A percentile compares a stretch with the other conserved stretches of the same genome.
Evolutionary conservation across 1,140 invertebrate species (phyloP).

Genomic region (Dolichoris vasculosae): DNA sequence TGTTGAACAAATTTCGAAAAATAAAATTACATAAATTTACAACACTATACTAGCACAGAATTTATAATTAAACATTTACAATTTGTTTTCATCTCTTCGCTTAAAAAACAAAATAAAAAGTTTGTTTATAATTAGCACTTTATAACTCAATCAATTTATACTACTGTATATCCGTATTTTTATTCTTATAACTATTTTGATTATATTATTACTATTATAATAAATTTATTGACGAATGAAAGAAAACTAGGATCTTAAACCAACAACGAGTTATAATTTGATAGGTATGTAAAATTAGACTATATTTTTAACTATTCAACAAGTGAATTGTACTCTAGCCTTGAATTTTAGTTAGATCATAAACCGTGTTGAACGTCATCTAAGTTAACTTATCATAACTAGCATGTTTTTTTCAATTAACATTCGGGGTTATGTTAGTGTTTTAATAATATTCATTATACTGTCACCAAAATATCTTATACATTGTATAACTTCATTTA

Average conservation of each 20-base stretch:
- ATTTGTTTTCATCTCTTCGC: not conserved
- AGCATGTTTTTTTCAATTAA: slow-evolving; percentile 5
- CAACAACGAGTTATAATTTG: not conserved
- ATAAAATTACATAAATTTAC: too few relatives aligned
- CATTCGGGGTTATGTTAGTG: not conserved
- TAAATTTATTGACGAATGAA: too few relatives aligned
- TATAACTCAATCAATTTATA: not conserved
- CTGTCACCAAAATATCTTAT: not conserved
- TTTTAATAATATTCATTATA: not conserved
- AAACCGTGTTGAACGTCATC: not conserved
- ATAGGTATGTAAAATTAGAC: not conserved
- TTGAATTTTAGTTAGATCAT: slow-evolving; percentile 20
- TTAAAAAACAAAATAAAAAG: too few relatives aligned
- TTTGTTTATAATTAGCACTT: not conserved
- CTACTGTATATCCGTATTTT: not conserved
- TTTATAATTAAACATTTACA: too few relatives aligned
- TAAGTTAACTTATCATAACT: not conserved
- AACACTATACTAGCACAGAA: too few relatives aligned
- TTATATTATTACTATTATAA: not conserved
- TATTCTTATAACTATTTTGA: not conserved
- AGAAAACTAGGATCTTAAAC: too few relatives aligned
- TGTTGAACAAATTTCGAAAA: too few relatives aligned
- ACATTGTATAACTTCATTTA: not conserved
- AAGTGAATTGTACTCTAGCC: not conserved
- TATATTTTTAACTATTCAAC: not conserved